Evolutionary conservation across 2,797 vertebrate genomes (phyloP).

Genomic region (Monodelphis domestica): DNA sequence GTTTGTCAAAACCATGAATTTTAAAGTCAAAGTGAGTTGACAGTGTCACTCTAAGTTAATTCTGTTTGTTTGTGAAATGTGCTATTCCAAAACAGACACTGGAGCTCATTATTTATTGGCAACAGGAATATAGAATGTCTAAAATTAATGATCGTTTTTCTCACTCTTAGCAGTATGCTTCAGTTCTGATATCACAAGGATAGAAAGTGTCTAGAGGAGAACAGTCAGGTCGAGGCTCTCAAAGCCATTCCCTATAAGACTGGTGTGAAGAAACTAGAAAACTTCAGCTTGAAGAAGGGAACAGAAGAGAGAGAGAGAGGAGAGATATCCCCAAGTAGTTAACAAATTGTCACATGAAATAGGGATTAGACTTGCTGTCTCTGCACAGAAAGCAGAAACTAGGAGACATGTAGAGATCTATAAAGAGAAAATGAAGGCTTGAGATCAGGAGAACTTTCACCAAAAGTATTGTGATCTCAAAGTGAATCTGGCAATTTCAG

Average conservation of each 20-base stretch:
- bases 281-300: neutral
- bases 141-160: neutral
- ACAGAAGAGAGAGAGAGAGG: neutral
- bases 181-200: neutral
- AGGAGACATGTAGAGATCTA: neutral
- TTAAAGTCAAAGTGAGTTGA: slow-evolving; percentile 31
- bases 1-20: slow-evolving; percentile 24
- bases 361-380: neutral
- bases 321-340: neutral
- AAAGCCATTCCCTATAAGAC: neutral
- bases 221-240: neutral
- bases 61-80: slow-evolving; percentile 1
- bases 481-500: neutral
- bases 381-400: neutral
- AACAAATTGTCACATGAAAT: neutral
- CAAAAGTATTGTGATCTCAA: neutral
- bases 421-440: neutral
- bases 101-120: neutral
- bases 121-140: neutral
- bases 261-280: neutral
- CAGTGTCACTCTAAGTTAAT: slow-evolving; percentile 10
- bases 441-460: neutral
- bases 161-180: neutral
- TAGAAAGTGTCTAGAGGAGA: neutral
- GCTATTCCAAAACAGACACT: slow-evolving; percentile 39